Percentiles rank a stretch among this genome's conserved stretches.
Evolutionary conservation across 92 coral and sea anemone genomes (phyloP).

Genomic region (Epizoanthus rinbou): DNA sequence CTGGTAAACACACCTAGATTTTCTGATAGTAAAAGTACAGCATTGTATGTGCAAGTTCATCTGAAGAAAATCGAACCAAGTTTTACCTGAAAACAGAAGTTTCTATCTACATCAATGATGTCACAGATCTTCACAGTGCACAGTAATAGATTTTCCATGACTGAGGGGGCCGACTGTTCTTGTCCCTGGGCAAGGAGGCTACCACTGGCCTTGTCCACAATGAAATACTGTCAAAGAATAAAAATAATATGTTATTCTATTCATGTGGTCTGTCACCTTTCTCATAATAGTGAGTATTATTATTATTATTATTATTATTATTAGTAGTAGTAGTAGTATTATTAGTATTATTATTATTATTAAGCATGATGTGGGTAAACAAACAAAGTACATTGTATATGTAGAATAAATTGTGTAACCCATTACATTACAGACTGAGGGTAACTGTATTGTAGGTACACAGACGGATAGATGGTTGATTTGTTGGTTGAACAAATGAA

Average conservation of each 20-base stretch:
- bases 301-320: too few relatives aligned
- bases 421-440: background rate
- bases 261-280: too few relatives aligned
- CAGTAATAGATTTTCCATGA: slow-evolving; percentile 83
- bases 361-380: too few relatives aligned
- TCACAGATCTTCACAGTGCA: slow-evolving; percentile 92
- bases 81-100: slow-evolving; percentile 87
- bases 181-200: slow-evolving; percentile 92
- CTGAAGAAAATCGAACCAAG: background rate
- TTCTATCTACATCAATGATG: slow-evolving; percentile 84
- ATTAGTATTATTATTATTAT: too few relatives aligned
- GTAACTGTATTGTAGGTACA: background rate
- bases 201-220: slow-evolving; percentile 88
- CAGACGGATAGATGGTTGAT: background rate
- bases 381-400: too few relatives aligned
- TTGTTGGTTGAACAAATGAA: too few relatives aligned
- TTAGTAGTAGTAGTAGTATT: too few relatives aligned
- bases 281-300: too few relatives aligned
- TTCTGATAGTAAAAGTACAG: background rate
- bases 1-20: too few relatives aligned
- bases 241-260: background rate
- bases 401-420: background rate
- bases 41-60: too few relatives aligned
- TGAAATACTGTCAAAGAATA: slow-evolving; percentile 72
- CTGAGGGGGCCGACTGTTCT: slow-evolving; percentile 83